Evolutionary conservation across 2,797 vertebrate genomes (phyloP).

Genomic region (Betta splendens): DNA sequence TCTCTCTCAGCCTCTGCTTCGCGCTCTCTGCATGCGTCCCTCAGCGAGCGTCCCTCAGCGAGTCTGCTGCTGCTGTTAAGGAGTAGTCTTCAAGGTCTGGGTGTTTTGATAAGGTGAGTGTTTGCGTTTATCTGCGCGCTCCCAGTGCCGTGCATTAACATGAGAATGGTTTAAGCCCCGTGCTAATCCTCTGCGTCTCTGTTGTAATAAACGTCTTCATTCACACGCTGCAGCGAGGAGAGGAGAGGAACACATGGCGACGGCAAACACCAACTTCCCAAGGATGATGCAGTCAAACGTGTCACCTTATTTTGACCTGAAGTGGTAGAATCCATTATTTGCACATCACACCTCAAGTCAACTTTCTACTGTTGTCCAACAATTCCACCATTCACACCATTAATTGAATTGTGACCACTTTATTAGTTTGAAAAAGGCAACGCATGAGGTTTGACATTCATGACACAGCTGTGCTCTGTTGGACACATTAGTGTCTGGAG

Average conservation of each 20-base stretch:
- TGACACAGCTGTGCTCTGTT: no score
- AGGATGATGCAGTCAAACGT: conserved; percentile 37
- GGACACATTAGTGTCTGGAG: no score
- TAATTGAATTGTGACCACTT: no score
- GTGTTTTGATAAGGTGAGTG: conserved; percentile 92
- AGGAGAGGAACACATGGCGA: conserved; percentile 36
- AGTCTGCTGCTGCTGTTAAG: conserved; percentile 84
- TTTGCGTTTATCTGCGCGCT: conserved; percentile 92
- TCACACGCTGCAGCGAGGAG: conserved; percentile 85
- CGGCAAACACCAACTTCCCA: conserved; percentile 40
- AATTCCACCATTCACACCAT: no score
- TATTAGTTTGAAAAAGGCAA: no score
- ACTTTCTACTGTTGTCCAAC: no score
- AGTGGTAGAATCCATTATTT: not conserved
- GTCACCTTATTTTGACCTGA: conserved; percentile 48
- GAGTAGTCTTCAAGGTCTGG: conserved; percentile 90
- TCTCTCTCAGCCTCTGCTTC: conserved; percentile 17
- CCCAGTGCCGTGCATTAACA: conserved; percentile 93
- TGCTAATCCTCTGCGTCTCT: conserved; percentile 90
- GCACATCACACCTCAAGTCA: not conserved
- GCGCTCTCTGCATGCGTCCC: conserved; percentile 48
- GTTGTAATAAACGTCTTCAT: conserved; percentile 99
- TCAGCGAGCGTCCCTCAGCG: no score
- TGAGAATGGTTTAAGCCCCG: conserved; percentile 96
- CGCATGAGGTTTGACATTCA: no score